Base-by-base conservation (phyloP, 1,140 invertebrate species). In the Bacillus rossius region DNA sequence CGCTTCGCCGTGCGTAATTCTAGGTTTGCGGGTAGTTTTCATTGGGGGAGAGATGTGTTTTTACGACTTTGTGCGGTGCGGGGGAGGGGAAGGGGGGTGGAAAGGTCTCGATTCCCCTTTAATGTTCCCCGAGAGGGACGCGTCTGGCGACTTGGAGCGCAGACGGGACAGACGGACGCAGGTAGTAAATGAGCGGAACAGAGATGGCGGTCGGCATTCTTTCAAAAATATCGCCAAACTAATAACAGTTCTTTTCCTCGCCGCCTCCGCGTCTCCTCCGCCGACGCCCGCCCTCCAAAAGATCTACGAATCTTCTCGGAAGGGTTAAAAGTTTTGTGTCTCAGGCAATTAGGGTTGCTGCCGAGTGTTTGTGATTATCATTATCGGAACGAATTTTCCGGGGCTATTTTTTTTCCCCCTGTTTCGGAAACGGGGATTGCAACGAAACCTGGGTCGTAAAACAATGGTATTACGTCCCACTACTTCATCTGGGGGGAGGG, bases 271-370 rank as follows among this genome's bases (percentile, higher is more conserved):
- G n/a, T n/a, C n/a, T n/a, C n/a, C n/a, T n/a, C n/a, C n/a, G n/a
- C n/a, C n/a, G n/a, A n/a, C n/a, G n/a, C n/a, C n/a, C 38, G 38
- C 38, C 38, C 13, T 45, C 43, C 23, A 34, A 7, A 34, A 7
- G 29, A 34, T 7, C 29, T 10, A 34, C 29, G 29, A 34, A 10
- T 34, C 29, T 34, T 34, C 29, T 34, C 29, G 29, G 29, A 34
- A 34, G 29, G 29, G 29, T 34, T 34, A 10, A n/a, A 34, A 34
- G 29, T 34, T 34, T 34, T 34, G 29, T 34, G 13, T 7, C 13
- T 26, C 47, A 53, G 54, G 52, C 57, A 50, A 64, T 64, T 62
- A 60, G 60, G 29, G 52, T 65, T 56, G 57, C 61, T 62, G 55
- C 47, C 41, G 20, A 41, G 40, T 59, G 57, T 59, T n/a, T 58